These are phyloP conservation scores for Atta colombica DNA, from an alignment of 1,140 invertebrate genomes.

Conservation along the genomic window DNA sequence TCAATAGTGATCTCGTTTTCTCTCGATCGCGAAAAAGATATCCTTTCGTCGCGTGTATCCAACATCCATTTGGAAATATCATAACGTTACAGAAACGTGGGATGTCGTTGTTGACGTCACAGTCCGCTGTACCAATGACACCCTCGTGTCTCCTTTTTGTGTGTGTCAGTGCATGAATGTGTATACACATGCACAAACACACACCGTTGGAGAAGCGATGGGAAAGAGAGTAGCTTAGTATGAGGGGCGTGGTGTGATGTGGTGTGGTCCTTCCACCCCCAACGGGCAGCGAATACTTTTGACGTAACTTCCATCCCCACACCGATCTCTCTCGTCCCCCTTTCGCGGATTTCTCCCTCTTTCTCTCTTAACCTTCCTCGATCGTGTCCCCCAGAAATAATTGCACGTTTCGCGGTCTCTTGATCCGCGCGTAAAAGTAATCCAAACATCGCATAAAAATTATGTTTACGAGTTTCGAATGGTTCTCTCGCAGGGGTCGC, in stretches of 20 bases:
- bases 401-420: slow-evolving; percentile 84
- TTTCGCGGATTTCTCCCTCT: slow-evolving; percentile 15
- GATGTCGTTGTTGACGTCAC: slow-evolving; percentile 57
- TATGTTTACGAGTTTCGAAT: slow-evolving; percentile 86
- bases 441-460: slow-evolving; percentile 86
- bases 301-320: slow-evolving; percentile 61
- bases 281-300: slow-evolving; percentile 69
- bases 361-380: slow-evolving; percentile 14
- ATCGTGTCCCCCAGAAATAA: slow-evolving; percentile 77
- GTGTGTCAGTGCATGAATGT: not conserved
- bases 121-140: slow-evolving; percentile 57
- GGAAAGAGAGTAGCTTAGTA: slow-evolving; percentile 70
- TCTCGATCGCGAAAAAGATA: not conserved
- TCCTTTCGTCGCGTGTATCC: not conserved
- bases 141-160: slow-evolving; percentile 34
- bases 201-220: slow-evolving; percentile 45
- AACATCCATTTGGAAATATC: slow-evolving; percentile 17
- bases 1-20: not conserved
- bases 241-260: slow-evolving; percentile 67
- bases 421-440: slow-evolving; percentile 83
- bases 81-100: slow-evolving; percentile 41
- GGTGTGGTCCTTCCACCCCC: slow-evolving; percentile 22
- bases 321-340: slow-evolving; percentile 58
- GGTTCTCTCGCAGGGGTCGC: slow-evolving; percentile 65
- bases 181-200: not conserved